These are phyloP conservation scores for Poecilia latipinna DNA, from an alignment of 2,113 vertebrate species.

Conservation along the genomic window DNA sequence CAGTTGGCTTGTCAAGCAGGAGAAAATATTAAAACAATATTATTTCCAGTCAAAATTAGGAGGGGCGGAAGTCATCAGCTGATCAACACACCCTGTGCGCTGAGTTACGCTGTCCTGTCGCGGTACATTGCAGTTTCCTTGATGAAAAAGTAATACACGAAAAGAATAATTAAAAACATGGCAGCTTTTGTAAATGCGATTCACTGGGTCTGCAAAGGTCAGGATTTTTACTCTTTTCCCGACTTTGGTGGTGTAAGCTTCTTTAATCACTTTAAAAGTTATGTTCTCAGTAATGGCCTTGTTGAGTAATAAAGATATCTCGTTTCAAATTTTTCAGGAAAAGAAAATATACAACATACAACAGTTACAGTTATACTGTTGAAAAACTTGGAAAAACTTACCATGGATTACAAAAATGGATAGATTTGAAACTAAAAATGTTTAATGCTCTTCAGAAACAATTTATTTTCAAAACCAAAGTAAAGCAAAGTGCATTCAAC, in stretches of 20 bases:
- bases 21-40: constrained; percentile 68
- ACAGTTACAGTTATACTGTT: too few relatives aligned
- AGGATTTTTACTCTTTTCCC: constrained; percentile 12
- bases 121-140: constrained; percentile 26
- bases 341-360: too few relatives aligned
- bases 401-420: too few relatives aligned
- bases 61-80: constrained; percentile 42
- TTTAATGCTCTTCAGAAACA: too few relatives aligned
- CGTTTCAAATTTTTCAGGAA: too few relatives aligned
- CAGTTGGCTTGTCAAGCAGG: constrained; percentile 51
- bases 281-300: not conserved
- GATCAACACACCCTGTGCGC: constrained; percentile 54
- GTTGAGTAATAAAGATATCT: not conserved
- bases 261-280: constrained; percentile 36
- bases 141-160: not conserved
- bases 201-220: constrained; percentile 23
- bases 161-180: constrained; percentile 22
- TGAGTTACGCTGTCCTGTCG: constrained; percentile 56
- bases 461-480: too few relatives aligned
- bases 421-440: too few relatives aligned
- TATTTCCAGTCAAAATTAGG: constrained; percentile 60
- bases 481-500: too few relatives aligned
- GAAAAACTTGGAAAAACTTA: too few relatives aligned
- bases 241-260: constrained; percentile 2
- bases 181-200: constrained; percentile 35